Evolutionary conservation across 2,113 vertebrate species (phyloP).

Genomic region (Chionomys nivalis): DNA sequence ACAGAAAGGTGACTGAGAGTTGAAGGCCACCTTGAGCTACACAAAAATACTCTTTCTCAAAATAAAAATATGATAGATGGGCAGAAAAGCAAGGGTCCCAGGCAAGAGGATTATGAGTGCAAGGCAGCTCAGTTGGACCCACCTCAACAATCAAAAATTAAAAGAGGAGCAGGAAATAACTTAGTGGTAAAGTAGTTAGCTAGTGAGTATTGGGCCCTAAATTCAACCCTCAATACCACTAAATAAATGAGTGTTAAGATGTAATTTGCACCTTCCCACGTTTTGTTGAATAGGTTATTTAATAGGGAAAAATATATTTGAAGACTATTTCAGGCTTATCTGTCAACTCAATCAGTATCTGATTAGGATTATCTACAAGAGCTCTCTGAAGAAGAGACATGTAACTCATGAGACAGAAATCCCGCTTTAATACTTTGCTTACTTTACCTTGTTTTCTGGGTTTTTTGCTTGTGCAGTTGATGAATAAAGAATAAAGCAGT

Average conservation of each 20-base stretch:
- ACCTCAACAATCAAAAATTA: not conserved
- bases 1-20: not conserved
- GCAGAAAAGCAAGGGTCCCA: not conserved
- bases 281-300: not conserved
- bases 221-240: not conserved
- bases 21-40: not conserved
- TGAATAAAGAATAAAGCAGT: conserved; percentile 92
- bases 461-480: conserved; percentile 86
- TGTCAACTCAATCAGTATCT: rapidly evolving
- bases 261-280: not conserved
- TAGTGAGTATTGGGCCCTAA: not conserved
- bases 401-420: not conserved
- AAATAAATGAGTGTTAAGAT: not conserved
- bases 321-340: not conserved
- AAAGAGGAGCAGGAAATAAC: too few species aligned
- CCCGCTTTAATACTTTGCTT: too few species aligned
- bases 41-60: not conserved
- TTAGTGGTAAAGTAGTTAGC: not conserved
- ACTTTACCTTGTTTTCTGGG: conserved; percentile 87
- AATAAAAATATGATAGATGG: not conserved
- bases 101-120: not conserved
- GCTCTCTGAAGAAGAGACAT: not conserved
- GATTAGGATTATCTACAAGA: rapidly evolving
- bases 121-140: not conserved
- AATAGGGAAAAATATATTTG: not conserved